Percentiles rank a stretch among this genome's conserved stretches.
Evolutionary conservation across 2,888 invertebrate species (phyloP).

Genomic region (Anthrax anthrax): DNA sequence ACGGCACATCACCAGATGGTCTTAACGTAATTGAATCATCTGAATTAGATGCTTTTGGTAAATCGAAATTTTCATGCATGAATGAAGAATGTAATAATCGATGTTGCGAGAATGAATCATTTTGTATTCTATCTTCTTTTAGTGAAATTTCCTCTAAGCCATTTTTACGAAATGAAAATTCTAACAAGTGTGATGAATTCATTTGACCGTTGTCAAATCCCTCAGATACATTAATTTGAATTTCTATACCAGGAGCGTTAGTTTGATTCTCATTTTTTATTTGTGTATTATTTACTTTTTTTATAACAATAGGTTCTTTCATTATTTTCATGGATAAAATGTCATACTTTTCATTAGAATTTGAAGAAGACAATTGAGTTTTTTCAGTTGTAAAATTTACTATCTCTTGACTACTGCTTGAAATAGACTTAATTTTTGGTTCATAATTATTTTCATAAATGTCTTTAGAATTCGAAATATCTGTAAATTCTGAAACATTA

Average conservation of each 20-base stretch:
- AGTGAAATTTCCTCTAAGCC: neutral
- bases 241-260: conserved; percentile 30
- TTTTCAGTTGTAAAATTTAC: neutral
- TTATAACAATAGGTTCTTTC: neutral
- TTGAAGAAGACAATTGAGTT: neutral
- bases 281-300: neutral
- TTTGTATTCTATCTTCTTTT: neutral
- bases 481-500: too few species aligned
- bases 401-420: neutral
- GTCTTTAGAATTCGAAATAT: too few species aligned
- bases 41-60: neutral
- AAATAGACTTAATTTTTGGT: neutral
- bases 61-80: neutral
- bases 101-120: neutral
- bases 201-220: conserved; percentile 14
- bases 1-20: neutral
- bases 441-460: too few species aligned
- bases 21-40: neutral
- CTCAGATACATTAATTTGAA: conserved; percentile 32
- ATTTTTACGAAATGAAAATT: conserved; percentile 24
- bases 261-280: conserved; percentile 14
- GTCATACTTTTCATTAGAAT: too few species aligned
- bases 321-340: too few species aligned
- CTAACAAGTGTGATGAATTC: conserved; percentile 17
- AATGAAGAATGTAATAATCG: too few species aligned